A percentile compares a stretch with the other conserved stretches of the same genome.
phyloP scores from a whole-genome alignment of 2,797 vertebrate genomes.

The Pteropus rufus region DNA sequence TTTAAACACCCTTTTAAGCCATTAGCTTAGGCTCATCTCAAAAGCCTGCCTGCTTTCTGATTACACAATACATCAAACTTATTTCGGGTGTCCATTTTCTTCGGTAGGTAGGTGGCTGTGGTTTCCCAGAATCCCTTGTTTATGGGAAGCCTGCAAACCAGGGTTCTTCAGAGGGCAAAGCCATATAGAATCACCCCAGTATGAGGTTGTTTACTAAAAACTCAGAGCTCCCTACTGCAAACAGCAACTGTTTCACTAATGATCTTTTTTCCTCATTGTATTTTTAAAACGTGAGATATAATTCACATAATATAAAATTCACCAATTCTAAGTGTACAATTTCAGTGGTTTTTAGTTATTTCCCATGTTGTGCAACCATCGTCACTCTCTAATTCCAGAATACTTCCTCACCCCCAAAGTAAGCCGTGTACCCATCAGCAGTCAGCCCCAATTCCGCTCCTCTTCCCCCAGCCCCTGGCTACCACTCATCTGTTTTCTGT shows the following conservation, averaged over 20 bases:
- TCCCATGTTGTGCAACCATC: neutral
- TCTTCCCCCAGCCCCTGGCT: neutral
- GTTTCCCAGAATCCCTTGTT: conserved; percentile 56
- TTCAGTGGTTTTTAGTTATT: neutral
- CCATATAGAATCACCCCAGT: accelerated
- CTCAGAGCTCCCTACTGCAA: neutral
- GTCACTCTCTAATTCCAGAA: neutral
- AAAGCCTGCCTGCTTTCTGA: conserved; percentile 26
- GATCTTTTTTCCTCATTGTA: neutral
- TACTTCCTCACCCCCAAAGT: neutral
- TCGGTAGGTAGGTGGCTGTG: neutral
- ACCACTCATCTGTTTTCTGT: neutral
- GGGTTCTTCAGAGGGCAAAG: neutral
- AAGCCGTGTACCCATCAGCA: neutral
- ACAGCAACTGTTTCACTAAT: neutral
- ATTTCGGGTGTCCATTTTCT: neutral
- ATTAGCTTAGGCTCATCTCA: conserved; percentile 40
- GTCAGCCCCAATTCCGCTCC: neutral
- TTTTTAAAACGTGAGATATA: neutral
- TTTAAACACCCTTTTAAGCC: conserved; percentile 58
- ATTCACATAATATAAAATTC: neutral
- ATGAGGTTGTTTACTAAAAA: neutral
- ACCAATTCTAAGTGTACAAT: neutral
- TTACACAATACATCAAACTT: conserved; percentile 12
- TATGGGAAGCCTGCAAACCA: conserved; percentile 34